Base-by-base conservation (phyloP, 2,797 vertebrate species). In the Artibeus lituratus region DNA sequence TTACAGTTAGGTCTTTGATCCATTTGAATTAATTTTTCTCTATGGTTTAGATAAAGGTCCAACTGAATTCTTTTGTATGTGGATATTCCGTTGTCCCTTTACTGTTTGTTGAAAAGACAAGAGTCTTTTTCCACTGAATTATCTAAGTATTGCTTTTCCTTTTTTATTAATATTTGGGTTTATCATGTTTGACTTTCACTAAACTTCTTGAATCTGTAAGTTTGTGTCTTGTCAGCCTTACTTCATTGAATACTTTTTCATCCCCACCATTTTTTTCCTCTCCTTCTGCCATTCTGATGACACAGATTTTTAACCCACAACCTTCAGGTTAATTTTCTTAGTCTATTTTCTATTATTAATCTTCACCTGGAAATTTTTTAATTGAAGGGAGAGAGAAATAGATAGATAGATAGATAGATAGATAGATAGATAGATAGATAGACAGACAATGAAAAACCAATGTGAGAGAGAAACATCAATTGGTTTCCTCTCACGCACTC, bases 141-240 rank as follows among this genome's bases (percentile, higher is more conserved):
- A 70, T 35, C 26, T 77, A 39, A 42, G 62, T 6, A 74, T 15
- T 22, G 53, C 65, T 74, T 53, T 37, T 95, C 88, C 39, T 76
- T 92, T 87, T 24, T 62, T 49, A 83, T 87, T 88, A 93, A 70
- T 62, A 62, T 59, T 57, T 59, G 59, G 39, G n/a, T 92, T 96
- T 87, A 44, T 84, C 35, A 32, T 57, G 22, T 84, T 69, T 62
- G 57, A 85, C 12, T 24, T 90, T 90, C 49, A 78, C 42, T 73
- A 67, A 78, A 82, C 35, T 94, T 84, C 47, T 90, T 87, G 21
- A 80, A 59, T 69, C 47, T 93, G 15, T 74, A 90, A 59, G 55
- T 59, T 59, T 59, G 26, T 10, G 26, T 26, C 55, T 55, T 90
- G 77, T 26, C 22, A 42, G 19, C 15, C 12, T 62, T 69, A 59